Percentiles rank a stretch among this genome's conserved stretches.
phyloP scores from a whole-genome alignment of 2,113 vertebrate species.

The Dunckerocampus dactyliophorus region DNA sequence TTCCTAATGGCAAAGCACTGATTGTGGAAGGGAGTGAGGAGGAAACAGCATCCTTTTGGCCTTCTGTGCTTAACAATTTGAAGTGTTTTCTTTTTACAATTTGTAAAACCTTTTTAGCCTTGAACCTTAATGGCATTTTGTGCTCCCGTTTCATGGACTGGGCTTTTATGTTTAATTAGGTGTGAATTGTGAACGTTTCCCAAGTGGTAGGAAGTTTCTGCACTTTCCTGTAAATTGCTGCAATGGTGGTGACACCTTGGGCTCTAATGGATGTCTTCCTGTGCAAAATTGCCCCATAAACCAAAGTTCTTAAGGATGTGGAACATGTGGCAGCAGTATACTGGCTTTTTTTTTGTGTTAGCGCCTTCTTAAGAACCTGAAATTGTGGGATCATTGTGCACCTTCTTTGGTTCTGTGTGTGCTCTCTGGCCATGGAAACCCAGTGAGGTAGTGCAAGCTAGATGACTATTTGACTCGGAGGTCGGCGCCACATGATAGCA shows the following conservation, averaged over 20 bases:
- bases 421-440: conserved; percentile 44
- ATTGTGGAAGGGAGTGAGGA: conserved; percentile 37
- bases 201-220: conserved; percentile 34
- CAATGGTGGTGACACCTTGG: conserved; percentile 45
- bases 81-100: conserved; percentile 28
- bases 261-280: conserved; percentile 47
- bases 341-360: conserved; percentile 11
- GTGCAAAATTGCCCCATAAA: conserved; percentile 54
- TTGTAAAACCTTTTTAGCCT: conserved; percentile 13
- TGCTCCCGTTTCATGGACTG: conserved; percentile 37
- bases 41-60: conserved; percentile 36
- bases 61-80: conserved; percentile 22
- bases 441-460: conserved; percentile 43
- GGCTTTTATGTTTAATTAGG: conserved; percentile 55
- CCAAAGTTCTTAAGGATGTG: conserved; percentile 33
- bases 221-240: conserved; percentile 48
- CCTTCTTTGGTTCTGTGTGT: conserved; percentile 28
- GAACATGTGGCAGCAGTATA: conserved; percentile 35
- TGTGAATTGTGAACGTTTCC: conserved; percentile 55
- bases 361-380: conserved; percentile 12
- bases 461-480: conserved; percentile 56
- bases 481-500: conserved; percentile 60
- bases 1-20: conserved; percentile 47
- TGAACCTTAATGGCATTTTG: conserved; percentile 29
- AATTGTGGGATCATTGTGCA: conserved; percentile 21